Evolutionary conservation across 2,888 invertebrate genomes (phyloP).

Genomic region (Eupeodes luniger): DNA sequence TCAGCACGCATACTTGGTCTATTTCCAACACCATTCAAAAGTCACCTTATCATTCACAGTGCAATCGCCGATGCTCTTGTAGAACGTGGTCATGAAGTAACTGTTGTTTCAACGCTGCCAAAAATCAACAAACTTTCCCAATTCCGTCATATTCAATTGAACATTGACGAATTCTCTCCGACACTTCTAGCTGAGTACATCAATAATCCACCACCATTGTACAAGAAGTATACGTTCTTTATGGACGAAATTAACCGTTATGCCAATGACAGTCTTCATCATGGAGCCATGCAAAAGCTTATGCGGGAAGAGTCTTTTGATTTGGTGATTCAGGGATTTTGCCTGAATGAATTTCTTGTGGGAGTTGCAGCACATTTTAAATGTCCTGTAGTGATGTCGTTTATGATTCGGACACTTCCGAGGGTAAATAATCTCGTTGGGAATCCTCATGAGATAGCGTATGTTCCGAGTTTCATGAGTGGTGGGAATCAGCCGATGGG

Average conservation of each 20-base stretch:
- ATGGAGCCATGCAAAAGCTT: slow-evolving; percentile 53
- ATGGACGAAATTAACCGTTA: slow-evolving; percentile 1
- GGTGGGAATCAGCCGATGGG: slow-evolving; percentile 75
- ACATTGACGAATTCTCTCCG: neutral
- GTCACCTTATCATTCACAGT: slow-evolving; percentile 80
- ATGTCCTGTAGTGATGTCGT: slow-evolving; percentile 80
- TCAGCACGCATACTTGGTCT: slow-evolving; percentile 79
- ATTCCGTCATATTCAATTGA: slow-evolving; percentile 62
- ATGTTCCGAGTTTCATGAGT: slow-evolving; percentile 78
- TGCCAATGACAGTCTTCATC: slow-evolving; percentile 52
- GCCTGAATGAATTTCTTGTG: slow-evolving; percentile 75
- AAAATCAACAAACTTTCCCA: slow-evolving; percentile 50
- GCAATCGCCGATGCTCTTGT: slow-evolving; percentile 79
- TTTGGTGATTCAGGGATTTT: slow-evolving; percentile 76
- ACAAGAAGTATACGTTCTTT: neutral
- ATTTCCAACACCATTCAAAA: slow-evolving; percentile 80
- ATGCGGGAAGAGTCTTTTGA: slow-evolving; percentile 75
- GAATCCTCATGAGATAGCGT: slow-evolving; percentile 79
- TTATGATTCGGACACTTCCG: slow-evolving; percentile 77
- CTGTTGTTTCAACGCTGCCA: slow-evolving; percentile 78
- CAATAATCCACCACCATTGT: slow-evolving; percentile 29
- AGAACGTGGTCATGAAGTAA: slow-evolving; percentile 81
- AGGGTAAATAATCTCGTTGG: slow-evolving; percentile 78
- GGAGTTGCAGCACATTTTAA: slow-evolving; percentile 80
- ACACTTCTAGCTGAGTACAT: slow-evolving; percentile 2